Base-by-base conservation (phyloP, 2,888 invertebrate genomes). In the Epistrophella euchroma region DNA sequence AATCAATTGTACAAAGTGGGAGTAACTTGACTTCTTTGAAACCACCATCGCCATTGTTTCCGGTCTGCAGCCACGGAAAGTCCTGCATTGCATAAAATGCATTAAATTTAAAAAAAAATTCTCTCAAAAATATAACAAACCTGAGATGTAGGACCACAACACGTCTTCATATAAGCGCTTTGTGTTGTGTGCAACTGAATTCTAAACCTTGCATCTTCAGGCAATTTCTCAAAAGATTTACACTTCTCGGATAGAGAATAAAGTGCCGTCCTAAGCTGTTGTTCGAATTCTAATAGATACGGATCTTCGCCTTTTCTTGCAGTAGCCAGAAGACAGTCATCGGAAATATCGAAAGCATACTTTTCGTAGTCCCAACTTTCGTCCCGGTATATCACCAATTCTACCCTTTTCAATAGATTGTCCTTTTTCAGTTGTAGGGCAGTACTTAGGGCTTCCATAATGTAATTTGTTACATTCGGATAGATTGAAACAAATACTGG, bases 51-150 rank as follows among this genome's bases (percentile, higher is more conserved):
- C 28, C 58, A n/a, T 64, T 28, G 15, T 84, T 52, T 3, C 88
- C 80, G 15, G 89, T 88, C 25, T 90, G 90, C 1, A 92, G 78
- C 92, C 92, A 92, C 3, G 92, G 91, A 72, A 91, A 92, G 13
- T 91, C 90, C 88, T 90, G 37, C n/a, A 88, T 85, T 90, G 37
- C n/a, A 88, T 85, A 25, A 10, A 43, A 35, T 64, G 2, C 13
- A 71, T 71, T 9, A 13, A 56, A 25, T 7, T 55, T 19, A 11
- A n/a, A 64, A 35, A 9, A 10, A 35, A 55, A 5, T 32, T 17
- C 0, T 17, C 13, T 11, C 19, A 4, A 47, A 22, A 7, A 28
- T 15, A n/a, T 7, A 2, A 45, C 11, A 70, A 76, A 90, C 90
- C 88, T 92, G 91, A 56, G 90, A 89, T 6, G 89, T 83, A 2